Base-by-base conservation (phyloP, 2,113 vertebrate species). In the Pseudopodoces humilis region DNA sequence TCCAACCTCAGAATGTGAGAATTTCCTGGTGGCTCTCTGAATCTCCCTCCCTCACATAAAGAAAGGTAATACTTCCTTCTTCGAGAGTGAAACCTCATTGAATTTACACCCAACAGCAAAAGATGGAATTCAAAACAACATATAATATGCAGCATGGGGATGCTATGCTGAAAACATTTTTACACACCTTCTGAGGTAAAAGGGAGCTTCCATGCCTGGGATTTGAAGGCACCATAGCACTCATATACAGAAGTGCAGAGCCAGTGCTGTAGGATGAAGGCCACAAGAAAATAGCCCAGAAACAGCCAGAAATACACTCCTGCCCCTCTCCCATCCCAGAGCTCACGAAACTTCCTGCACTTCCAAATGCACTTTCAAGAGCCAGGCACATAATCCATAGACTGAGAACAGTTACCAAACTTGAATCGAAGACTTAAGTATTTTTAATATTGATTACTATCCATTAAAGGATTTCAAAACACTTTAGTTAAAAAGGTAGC, bases 181-280 rank as follows among this genome's bases (percentile, higher is more conserved):
- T 74, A 63, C 74, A 82, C 53, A 75, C 82, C 79, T 60, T 86
- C 84, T 77, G 68, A 17, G 4, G 41, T 65, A 88, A 16, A 5
- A 46, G 72, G 90, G 88, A 97, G 43, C 78, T 97, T 97, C 92
- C 75, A 39, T 10, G 11, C 86, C 52, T 76, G 44, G 65, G 88
- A 94, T 88, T 93, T 97, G 90, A 96, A 95, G 68, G 50, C 41
- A 95, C 22, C 37, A 53, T 83, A 86, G 82, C 37, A 94, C 8
- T 93, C 87, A 93, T 13, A 35, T 62, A 91, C 46, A 81, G 47
- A 69, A 94, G 60, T 25, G n/a, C 47, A 70, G 31, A 93, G 59
- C 63, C 81, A 96, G 55, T 62, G 39, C 50, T 92, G 70, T 50
- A 84, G 80, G 60, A 96, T 90, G 84, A 94, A 94, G 56, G 81